These are phyloP conservation scores for Acrocephalus arundinaceus DNA, from an alignment of 2,113 vertebrate genomes.

Conservation along the genomic window DNA sequence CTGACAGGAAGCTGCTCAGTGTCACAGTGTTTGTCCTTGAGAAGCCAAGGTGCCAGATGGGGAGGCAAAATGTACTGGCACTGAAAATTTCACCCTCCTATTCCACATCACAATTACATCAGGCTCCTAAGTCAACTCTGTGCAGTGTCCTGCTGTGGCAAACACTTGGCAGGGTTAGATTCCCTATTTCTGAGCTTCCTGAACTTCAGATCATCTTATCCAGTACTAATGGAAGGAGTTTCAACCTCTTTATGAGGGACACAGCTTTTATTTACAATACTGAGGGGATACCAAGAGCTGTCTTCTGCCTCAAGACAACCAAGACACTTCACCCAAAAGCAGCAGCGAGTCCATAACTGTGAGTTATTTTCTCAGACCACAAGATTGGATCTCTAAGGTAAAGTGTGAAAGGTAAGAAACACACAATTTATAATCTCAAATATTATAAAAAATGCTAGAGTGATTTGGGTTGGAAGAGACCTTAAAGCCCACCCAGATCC, in stretches of 20 bases:
- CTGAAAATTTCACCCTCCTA: not conserved
- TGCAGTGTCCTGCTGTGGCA: not conserved
- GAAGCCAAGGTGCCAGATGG: accelerated
- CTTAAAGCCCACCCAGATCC: not conserved
- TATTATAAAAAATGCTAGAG: not conserved
- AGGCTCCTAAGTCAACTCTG: not conserved
- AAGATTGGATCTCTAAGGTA: not conserved
- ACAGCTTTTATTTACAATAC: not conserved
- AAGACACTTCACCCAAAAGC: not conserved
- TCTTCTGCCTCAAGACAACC: not conserved
- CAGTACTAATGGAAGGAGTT: not conserved
- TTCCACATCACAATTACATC: not conserved
- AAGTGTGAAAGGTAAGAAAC: not conserved
- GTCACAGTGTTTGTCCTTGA: not conserved
- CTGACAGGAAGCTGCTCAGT: not conserved
- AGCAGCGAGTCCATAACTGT: not conserved
- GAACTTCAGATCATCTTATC: not conserved
- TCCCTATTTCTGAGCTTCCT: not conserved
- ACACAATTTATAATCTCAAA: not conserved
- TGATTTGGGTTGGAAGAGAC: not conserved
- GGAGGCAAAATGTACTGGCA: not conserved
- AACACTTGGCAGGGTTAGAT: not conserved
- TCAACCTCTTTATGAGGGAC: not conserved
- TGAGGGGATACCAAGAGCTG: not conserved
- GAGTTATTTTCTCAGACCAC: not conserved